Evolutionary conservation across 2,113 vertebrate species (phyloP), one percentile per base, ranked within the genome.

Genomic region (Echinops telfairi): DNA sequence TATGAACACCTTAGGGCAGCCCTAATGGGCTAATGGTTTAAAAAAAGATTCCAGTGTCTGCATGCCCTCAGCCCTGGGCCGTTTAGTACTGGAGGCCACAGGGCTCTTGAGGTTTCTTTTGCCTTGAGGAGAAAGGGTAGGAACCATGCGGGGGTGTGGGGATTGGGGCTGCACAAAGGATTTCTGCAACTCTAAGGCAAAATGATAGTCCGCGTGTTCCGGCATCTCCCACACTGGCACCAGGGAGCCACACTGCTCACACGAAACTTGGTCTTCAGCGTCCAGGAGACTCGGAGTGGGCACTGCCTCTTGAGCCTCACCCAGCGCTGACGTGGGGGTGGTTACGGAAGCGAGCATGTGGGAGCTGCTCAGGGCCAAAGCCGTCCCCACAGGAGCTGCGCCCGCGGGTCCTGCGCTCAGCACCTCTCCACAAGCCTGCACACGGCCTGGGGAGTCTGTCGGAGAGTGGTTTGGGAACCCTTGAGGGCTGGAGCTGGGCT

Each of bases 121-220:
- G 29, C 97, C 95, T 31, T 96, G 96, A 97, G 93, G 95, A 94
- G 91, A 97, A 29, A 1, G 40, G 31, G 81, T 20, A 96, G 71
- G 60, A 36, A 88, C 78, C 58, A 36, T 80, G 38, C 43, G 75
- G 43, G 96, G 89, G 0, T 0, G 8, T 93, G 94, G 88, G 73
- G 91, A 53, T 0, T 94, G 88, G 29, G 98, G 36, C 25, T 98
- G 98, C 20, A 97, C 96, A 90, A 99, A 98, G 2, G 99, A 99
- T 25, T 98, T 98, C 88, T 99, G 99, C 70, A 99, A 97, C 71
- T 99, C 99, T 89, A 99, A 77, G 36, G 99, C 99, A 95, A 99
- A 99, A 96, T 99, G 99, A 89, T 99, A 99, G 96, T 99, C 99
- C 8, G 81, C 97, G 89, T 99, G 99, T 97, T 99, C 99, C 0